Evolutionary conservation across 2,888 invertebrate genomes (phyloP), one percentile per base, ranked within the genome.

Genomic region (Apotomis capreana): DNA sequence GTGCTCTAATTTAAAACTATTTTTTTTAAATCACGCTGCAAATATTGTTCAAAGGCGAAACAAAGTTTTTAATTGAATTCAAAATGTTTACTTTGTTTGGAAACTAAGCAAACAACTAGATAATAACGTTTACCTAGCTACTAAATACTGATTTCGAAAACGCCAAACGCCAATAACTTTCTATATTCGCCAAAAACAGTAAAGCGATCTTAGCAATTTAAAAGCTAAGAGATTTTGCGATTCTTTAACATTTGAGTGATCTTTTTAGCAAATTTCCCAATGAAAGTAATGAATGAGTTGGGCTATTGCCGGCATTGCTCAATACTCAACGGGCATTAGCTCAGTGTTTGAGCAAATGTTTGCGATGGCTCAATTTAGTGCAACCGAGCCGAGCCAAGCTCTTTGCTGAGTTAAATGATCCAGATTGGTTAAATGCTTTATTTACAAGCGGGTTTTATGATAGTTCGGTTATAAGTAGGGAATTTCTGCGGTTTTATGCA

Each of bases 301-400:
- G 55, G 55, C 37, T 5, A 61, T 55, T 61, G 37, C 67, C 70
- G 49, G 55, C 55, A 44, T 12, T 44, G 44, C 26, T 26, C 26
- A 40, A 40, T 40, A 4, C 40, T 40, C 49, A 49, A 10, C 10
- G 49, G 49, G 49, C 49, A 49, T 49, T 49, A 46, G 55, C 65
- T 65, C 55, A 15, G 60, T 49, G 62, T 71, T 67, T 51, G 9
- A 5, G 51, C 67, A 68, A 71, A 71, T 68, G 57, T 71, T 71
- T 68, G 67, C 55, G 2, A 26, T 55, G 61, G 70, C 67, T 67
- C 61, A 67, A 67, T 71, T 70, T 65, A 70, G 60, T 61, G 70
- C 61, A 70, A 36, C 37, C 54, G 46, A 44, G 52, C 40, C 60
- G 15, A 60, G 51, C 59, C 37, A 6, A 49, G 49, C 67, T 68